phyloP scores from a whole-genome alignment of 2,888 invertebrate species.

The Aleiodes leptofemur region DNA sequence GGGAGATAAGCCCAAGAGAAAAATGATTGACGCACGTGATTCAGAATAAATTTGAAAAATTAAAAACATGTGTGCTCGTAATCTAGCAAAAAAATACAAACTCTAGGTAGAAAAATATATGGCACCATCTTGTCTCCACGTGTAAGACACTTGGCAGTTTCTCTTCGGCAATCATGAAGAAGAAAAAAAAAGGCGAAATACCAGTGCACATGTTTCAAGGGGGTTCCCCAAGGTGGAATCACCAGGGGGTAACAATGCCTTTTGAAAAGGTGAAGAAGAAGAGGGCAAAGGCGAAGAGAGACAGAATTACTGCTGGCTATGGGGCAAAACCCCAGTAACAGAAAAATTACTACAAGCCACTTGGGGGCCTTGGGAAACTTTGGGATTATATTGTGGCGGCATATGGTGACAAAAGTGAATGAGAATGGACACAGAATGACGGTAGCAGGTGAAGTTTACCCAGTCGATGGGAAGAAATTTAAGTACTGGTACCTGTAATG shows the following conservation, averaged over 20 bases:
- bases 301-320: not conserved
- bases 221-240: conserved; percentile 40
- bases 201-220: conserved; percentile 39
- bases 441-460: conserved; percentile 69
- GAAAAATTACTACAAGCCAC: conserved; percentile 22
- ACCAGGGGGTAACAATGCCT: conserved; percentile 15
- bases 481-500: conserved; percentile 60
- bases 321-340: conserved; percentile 11
- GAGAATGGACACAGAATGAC: conserved; percentile 51
- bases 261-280: conserved; percentile 1
- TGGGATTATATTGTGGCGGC: conserved; percentile 46
- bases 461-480: conserved; percentile 66
- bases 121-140: conserved; percentile 12
- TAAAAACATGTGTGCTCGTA: not conserved
- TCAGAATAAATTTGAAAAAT: no score
- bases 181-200: conserved; percentile 38
- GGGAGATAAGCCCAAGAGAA: not conserved
- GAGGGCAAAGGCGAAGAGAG: conserved; percentile 2
- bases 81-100: conserved; percentile 39
- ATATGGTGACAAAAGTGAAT: conserved; percentile 62
- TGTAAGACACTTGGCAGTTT: conserved; percentile 34
- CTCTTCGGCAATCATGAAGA: conserved; percentile 1
- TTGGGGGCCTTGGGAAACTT: conserved; percentile 38
- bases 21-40: conserved; percentile 8
- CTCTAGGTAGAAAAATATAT: conserved; percentile 21